Percentiles rank a stretch among this genome's conserved stretches.
Evolutionary conservation across 1,140 invertebrate species (phyloP).

Genomic region (Thaumetopoea pityocampa): DNA sequence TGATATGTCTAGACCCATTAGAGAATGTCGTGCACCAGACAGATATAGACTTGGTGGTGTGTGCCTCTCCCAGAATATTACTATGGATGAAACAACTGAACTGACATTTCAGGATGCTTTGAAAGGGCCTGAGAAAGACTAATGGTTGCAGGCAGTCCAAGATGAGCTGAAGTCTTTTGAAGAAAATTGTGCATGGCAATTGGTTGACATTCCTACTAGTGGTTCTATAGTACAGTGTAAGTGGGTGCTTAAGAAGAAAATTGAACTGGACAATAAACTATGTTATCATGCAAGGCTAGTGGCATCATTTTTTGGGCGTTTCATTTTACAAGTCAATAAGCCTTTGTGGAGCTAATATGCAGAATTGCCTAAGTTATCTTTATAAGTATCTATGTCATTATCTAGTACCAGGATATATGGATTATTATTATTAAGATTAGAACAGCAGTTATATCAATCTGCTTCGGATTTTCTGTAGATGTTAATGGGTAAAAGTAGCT

Average conservation of each 20-base stretch:
- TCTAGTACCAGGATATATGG: no score
- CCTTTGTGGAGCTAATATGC: no score
- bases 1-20: not conserved
- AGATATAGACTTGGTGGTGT: conserved; percentile 9
- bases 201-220: conserved; percentile 16
- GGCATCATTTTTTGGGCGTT: no score
- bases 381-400: no score
- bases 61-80: not conserved
- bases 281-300: conserved; percentile 14
- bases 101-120: conserved; percentile 11
- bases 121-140: conserved; percentile 12
- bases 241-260: conserved; percentile 20
- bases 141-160: conserved; percentile 21
- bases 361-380: no score
- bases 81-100: conserved; percentile 7
- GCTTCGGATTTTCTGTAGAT: no score
- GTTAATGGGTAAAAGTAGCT: no score
- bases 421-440: no score
- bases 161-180: conserved; percentile 20
- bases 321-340: no score
- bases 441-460: no score
- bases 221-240: conserved; percentile 8
- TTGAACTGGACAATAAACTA: conserved; percentile 8
- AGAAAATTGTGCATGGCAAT: conserved; percentile 19
- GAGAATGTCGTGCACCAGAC: conserved; percentile 4